Base-by-base conservation (phyloP, 1,140 invertebrate species). In the Caerostris extrusa region DNA sequence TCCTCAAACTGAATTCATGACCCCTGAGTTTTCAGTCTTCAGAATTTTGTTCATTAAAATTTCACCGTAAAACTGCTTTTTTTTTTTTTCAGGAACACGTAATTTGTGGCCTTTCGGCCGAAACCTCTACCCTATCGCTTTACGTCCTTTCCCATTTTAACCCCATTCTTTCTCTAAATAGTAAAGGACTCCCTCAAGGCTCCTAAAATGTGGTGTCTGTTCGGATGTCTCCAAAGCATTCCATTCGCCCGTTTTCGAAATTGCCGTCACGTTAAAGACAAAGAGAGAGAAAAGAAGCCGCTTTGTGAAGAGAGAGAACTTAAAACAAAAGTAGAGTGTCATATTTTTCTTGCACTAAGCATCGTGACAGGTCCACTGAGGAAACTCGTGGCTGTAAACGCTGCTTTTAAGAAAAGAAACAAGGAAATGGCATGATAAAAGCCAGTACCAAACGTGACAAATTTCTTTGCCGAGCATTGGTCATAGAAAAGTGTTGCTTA, bases 201-300 rank as follows among this genome's bases (percentile, higher is more conserved):
- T 53, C 71, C 34, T 12, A 50, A 50, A 77, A 77, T 77, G 50
- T 77, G 50, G 71, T 77, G 8, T 50, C 50, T 57, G 56, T 85
- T 58, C 83, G 83, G 83, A 77, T 77, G 56, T 85, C 83, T 57
- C 57, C 55, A 58, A 85, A 58, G 56, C 55, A 85, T 85, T 85
- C 17, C 58, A 85, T 60, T 60, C 83, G n/a, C n/a, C 57, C 56
- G n/a, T 58, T 85, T 85, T 14, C 19, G 55, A 60, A 85, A 85
- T 85, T 60, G 53, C 83, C 56, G 83, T 60, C 83, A 57, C 17
- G 83, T 85, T 85, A 85, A 71, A 58, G 61, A 90, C 88, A 90
- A 90, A 90, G 88, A n/a, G 61, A 90, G 64, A 64, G 53, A 90
- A 90, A 90, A 90, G 88, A 77, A 58, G 67, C 88, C 88, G 88